These are phyloP conservation scores for Apostichopus californicus DNA, from an alignment of 35 echinoderm and acorn worm genomes.

Conservation along the genomic window DNA sequence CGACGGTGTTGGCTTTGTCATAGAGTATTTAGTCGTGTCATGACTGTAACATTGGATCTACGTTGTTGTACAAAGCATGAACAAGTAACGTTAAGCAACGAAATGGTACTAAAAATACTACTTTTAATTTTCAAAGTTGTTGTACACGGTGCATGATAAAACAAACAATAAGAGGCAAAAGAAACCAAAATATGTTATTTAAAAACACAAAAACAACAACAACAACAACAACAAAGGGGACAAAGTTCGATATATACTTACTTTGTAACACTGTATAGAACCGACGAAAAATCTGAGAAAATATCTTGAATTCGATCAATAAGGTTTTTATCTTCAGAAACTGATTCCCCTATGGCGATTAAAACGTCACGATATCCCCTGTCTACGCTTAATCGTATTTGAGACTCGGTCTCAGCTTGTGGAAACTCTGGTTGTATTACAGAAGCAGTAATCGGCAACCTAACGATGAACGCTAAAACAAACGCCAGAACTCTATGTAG, in stretches of 20 bases:
- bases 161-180: too few species aligned
- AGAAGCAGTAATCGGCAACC: background rate
- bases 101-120: too few species aligned
- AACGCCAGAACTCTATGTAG: background rate
- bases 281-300: constrained; percentile 7
- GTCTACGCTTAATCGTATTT: background rate
- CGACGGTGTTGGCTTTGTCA: too few species aligned
- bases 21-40: too few species aligned
- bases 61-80: too few species aligned
- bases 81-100: too few species aligned
- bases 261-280: constrained; percentile 26
- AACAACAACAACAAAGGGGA: background rate
- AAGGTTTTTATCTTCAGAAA: background rate
- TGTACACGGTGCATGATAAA: too few species aligned
- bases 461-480: background rate
- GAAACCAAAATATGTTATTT: too few species aligned
- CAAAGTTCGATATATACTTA: constrained; percentile 1
- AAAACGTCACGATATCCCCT: background rate
- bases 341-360: constrained; percentile 21
- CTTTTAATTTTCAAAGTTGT: too few species aligned
- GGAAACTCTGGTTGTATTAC: background rate
- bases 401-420: background rate
- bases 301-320: constrained; percentile 11
- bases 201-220: background rate
- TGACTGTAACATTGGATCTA: too few species aligned